phyloP scores from a whole-genome alignment of 2,113 vertebrate species.

The Mastomys coucha region DNA sequence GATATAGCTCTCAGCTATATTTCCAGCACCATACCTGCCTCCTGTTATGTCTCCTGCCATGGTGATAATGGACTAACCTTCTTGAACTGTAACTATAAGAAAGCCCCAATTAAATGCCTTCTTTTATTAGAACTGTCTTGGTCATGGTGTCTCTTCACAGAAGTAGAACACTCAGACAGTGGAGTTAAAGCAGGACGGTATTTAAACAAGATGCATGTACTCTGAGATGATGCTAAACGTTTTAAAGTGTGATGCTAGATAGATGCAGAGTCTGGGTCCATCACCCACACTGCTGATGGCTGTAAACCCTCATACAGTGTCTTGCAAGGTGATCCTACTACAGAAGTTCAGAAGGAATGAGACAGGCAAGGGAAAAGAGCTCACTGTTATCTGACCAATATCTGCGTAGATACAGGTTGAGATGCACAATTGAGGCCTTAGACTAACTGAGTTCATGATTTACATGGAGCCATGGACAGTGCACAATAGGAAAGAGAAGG shows the following conservation, averaged over 20 bases:
- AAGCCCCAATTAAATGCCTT: not conserved
- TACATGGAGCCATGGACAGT: accelerated
- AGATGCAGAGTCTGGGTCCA: not conserved
- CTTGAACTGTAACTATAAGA: not conserved
- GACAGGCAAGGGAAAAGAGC: accelerated
- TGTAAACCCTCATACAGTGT: not conserved
- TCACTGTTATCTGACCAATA: accelerated
- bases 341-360: accelerated
- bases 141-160: not conserved
- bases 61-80: not conserved
- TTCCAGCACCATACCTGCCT: not conserved
- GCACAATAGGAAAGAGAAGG: not conserved
- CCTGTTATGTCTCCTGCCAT: not conserved
- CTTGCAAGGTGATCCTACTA: accelerated
- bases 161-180: not conserved
- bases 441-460: too few relatives aligned
- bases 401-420: not conserved
- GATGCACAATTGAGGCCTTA: too few relatives aligned
- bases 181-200: too few relatives aligned
- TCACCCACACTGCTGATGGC: not conserved
- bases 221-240: not conserved
- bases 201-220: not conserved
- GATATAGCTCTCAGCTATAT: not conserved
- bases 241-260: not conserved
- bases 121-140: not conserved